Evolutionary conservation across 2,113 vertebrate species (phyloP).

Genomic region (Micronycteris hirsuta): DNA sequence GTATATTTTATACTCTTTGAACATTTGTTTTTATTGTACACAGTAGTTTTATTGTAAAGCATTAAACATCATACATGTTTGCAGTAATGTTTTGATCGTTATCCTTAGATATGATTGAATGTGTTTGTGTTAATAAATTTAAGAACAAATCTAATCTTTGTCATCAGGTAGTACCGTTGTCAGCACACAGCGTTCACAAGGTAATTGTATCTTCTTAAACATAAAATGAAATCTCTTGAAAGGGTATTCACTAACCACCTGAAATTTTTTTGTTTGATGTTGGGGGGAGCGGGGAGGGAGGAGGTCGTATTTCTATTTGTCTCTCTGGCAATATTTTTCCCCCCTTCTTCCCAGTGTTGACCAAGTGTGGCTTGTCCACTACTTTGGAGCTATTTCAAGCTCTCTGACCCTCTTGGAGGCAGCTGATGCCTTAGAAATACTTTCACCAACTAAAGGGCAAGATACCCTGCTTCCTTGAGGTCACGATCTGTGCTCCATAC

Average conservation of each 20-base stretch:
- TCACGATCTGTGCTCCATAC: constrained; percentile 36
- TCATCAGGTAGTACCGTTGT: constrained; percentile 84
- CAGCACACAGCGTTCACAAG: constrained; percentile 80
- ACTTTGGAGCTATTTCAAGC: constrained; percentile 54
- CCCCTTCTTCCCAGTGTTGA: constrained; percentile 54
- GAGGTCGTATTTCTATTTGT: constrained; percentile 51
- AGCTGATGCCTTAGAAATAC: constrained; percentile 44
- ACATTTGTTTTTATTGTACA: constrained; percentile 51
- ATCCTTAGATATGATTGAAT: constrained; percentile 76
- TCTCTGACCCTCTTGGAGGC: constrained; percentile 50
- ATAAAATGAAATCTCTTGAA: constrained; percentile 75
- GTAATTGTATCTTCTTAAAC: constrained; percentile 82
- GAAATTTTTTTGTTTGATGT: constrained; percentile 63
- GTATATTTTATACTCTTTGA: constrained; percentile 74
- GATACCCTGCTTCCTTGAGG: constrained; percentile 53
- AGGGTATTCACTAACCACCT: constrained; percentile 75
- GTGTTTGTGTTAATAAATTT: constrained; percentile 80
- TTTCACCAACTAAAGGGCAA: constrained; percentile 32
- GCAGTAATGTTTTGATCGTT: constrained; percentile 72
- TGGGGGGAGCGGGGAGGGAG: constrained; percentile 57
- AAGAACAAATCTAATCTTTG: constrained; percentile 83
- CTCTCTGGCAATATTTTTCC: constrained; percentile 35
- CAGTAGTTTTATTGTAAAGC: constrained; percentile 67
- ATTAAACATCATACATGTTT: constrained; percentile 62
- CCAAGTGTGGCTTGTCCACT: constrained; percentile 36